Percentiles rank a stretch among this genome's conserved stretches.
These are phyloP conservation scores for Callimorpha dominula DNA, from an alignment of 2,888 invertebrate species.

Conservation along the genomic window DNA sequence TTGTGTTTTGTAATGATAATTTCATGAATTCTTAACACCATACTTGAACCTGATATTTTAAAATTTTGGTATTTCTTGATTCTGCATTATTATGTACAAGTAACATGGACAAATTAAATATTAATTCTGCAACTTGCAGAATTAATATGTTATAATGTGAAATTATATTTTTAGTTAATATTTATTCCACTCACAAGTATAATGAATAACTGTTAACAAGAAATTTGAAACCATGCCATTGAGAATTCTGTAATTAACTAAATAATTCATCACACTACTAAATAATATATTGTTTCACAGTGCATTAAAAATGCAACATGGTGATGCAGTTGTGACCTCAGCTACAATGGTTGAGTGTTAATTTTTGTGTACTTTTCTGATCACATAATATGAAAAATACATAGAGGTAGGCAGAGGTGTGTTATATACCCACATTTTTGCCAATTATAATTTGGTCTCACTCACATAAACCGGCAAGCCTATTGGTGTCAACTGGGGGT, in stretches of 20 bases:
- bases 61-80: background rate
- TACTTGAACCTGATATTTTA: background rate
- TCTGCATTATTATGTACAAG: background rate
- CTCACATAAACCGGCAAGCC: background rate
- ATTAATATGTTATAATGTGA: background rate
- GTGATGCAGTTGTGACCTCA: too few species aligned
- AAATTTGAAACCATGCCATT: background rate
- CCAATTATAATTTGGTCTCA: background rate
- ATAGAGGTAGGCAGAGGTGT: too few species aligned
- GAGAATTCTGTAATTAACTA: background rate
- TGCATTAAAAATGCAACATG: too few species aligned
- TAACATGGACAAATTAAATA: background rate
- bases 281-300: too few species aligned
- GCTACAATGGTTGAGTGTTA: too few species aligned
- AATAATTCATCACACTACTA: too few species aligned
- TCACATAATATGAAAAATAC: too few species aligned
- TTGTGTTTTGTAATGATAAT: background rate
- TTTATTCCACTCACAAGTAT: too few species aligned
- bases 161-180: background rate
- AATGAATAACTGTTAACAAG: too few species aligned
- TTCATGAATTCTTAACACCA: background rate
- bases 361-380: too few species aligned
- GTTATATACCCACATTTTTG: too few species aligned
- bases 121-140: background rate
- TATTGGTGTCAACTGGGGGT: background rate